Conservation (phyloP, 2,888 invertebrate species). For the Micoletzkya japonica region DNA sequence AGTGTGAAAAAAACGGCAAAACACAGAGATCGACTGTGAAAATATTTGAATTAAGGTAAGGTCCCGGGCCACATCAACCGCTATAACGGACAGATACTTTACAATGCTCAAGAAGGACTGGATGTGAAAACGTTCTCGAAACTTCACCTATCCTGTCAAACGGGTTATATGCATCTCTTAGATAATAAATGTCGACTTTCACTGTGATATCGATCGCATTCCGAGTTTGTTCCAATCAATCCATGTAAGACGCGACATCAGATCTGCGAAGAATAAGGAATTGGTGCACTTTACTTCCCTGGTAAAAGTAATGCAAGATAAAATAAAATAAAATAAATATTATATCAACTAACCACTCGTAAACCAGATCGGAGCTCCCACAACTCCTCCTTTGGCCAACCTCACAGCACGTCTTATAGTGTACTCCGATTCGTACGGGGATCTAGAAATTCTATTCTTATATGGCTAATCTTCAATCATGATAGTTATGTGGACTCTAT, state of each 20-base stretch:
- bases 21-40: background rate
- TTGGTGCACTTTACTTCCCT: background rate
- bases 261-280: too few species aligned
- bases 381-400: slow-evolving; percentile 43
- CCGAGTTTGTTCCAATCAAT: slow-evolving; percentile 98
- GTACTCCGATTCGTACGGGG: slow-evolving; percentile 42
- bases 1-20: background rate
- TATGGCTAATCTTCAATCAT: too few species aligned
- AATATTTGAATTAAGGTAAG: background rate
- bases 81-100: slow-evolving; percentile 8
- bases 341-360: slow-evolving; percentile 53
- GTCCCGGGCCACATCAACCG: background rate
- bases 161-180: too few species aligned
- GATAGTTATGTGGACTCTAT: background rate
- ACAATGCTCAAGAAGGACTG: background rate
- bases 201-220: slow-evolving; percentile 68
- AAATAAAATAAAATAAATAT: background rate
- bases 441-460: slow-evolving; percentile 29
- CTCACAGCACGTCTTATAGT: slow-evolving; percentile 49
- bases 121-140: background rate
- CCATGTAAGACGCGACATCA: slow-evolving; percentile 94
- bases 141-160: too few species aligned
- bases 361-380: slow-evolving; percentile 56
- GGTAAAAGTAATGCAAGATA: background rate
- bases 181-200: background rate